Base-by-base conservation (phyloP, 2,113 vertebrate species). In the Podarcis cretensis region DNA sequence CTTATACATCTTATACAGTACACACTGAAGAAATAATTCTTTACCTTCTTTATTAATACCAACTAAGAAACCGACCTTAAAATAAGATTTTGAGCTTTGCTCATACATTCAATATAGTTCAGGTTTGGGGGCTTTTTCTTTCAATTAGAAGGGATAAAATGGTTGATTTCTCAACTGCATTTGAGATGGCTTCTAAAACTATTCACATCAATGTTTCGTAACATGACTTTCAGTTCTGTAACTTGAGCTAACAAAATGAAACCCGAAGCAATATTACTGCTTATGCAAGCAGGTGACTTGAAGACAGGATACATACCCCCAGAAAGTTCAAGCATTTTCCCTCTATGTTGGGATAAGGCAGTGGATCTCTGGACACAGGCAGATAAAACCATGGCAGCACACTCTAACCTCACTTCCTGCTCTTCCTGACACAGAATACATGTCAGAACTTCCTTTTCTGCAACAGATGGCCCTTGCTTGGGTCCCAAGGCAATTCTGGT, bases 391-490 rank as follows among this genome's bases (percentile, higher is more conserved):
- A 99, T 99, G 89, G 98, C 98, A 90, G 97, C 96, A 92, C 97
- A 97, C 90, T 97, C 97, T 92, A 98, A 95, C 86, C 95, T 96
- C 37, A 99, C 98, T 95, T 99, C 98, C 93, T 99, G 99, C 87
- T 99, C 99, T 94, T 99, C 99, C 95, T 99, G 99, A 95, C 99
- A 99, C 32, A 99, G 98, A 91, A 99, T 99, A 95, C 99, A 99
- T 63, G 98, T 99, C 92, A 99, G 96, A 89, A 98, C 91, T 95
- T 99, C 98, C 90, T 98, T 98, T 92, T 98, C 98, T n/a, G 95
- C 80, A 1, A 97, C 90, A 76, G 97, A 97, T 1, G 96, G 96
- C 68, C 98, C 98, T 92, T 98, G 96, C 81, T 97, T 97, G 76
- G 99, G 98, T 87, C 99, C 99, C 90, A 99, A 88, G 43, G 97